Evolutionary conservation across 2,113 vertebrate species (phyloP).

Genomic region (Agapornis roseicollis): DNA sequence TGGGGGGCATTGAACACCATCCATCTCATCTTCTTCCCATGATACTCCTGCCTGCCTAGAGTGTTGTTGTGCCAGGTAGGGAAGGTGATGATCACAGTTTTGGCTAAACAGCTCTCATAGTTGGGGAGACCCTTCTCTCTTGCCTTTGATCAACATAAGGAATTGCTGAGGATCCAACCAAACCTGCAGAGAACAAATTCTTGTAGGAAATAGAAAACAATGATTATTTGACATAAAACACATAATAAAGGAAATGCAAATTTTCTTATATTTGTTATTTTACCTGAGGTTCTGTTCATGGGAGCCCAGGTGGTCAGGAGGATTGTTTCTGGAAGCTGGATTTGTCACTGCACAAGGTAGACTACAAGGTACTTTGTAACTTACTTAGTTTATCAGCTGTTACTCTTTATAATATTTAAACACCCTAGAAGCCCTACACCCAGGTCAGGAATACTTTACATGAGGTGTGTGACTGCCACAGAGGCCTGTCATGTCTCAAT

Average conservation of each 20-base stretch:
- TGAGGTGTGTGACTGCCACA: rapidly evolving
- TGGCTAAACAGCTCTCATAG: not conserved
- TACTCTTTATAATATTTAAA: not conserved
- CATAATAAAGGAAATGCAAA: not conserved
- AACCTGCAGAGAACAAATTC: not conserved
- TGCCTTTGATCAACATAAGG: not conserved
- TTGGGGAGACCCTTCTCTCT: not conserved
- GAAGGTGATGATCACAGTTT: not conserved
- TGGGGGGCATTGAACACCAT: not conserved
- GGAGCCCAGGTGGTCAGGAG: not conserved
- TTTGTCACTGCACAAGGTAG: not conserved
- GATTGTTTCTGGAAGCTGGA: not conserved
- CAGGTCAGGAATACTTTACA: not conserved
- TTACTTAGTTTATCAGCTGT: not conserved
- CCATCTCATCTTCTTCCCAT: not conserved
- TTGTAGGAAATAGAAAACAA: not conserved
- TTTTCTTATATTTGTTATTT: not conserved
- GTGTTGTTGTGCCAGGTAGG: not conserved
- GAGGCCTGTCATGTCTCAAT: not conserved
- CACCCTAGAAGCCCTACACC: not conserved
- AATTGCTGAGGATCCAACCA: not conserved
- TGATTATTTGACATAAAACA: not conserved
- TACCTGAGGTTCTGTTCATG: not conserved
- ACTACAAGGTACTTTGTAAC: not conserved
- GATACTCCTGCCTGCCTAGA: not conserved